Evolutionary conservation across 2,888 invertebrate genomes (phyloP).

Genomic region (Hipparchia sbordonii): DNA sequence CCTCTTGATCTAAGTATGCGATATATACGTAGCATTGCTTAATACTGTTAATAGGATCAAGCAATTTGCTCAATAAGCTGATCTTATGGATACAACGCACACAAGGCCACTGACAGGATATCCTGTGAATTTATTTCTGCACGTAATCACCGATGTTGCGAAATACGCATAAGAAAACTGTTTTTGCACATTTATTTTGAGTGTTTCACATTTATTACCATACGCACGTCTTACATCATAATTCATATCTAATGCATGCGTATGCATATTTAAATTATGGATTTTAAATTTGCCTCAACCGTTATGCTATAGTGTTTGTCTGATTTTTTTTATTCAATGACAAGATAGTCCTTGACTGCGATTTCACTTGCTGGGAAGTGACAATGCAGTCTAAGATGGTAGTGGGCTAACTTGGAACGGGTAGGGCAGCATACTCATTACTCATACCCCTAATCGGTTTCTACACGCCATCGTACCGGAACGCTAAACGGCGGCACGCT

Average conservation of each 20-base stretch:
- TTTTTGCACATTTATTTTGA: not conserved
- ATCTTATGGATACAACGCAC: not conserved
- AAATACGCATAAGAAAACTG: slow-evolving; percentile 3
- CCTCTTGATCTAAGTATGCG: not conserved
- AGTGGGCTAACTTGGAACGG: no score
- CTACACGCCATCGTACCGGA: no score
- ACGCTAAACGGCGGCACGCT: no score
- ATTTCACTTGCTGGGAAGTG: no score
- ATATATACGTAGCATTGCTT: not conserved
- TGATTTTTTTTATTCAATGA: no score
- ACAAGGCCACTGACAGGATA: slow-evolving; percentile 12
- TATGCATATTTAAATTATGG: not conserved
- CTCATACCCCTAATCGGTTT: no score
- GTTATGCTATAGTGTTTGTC: no score
- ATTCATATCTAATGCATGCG: not conserved
- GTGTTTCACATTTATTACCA: slow-evolving; percentile 3
- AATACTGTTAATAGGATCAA: not conserved
- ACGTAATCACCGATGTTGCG: slow-evolving; percentile 13
- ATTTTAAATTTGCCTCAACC: not conserved
- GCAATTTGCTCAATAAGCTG: not conserved
- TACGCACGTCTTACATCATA: slow-evolving; percentile 4
- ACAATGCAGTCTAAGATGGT: no score
- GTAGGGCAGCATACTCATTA: no score
- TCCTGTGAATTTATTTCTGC: slow-evolving; percentile 16
- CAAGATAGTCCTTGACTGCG: no score